Conservation (phyloP, 2,888 invertebrate genomes). For the Eudasyphora cyanicolor region DNA sequence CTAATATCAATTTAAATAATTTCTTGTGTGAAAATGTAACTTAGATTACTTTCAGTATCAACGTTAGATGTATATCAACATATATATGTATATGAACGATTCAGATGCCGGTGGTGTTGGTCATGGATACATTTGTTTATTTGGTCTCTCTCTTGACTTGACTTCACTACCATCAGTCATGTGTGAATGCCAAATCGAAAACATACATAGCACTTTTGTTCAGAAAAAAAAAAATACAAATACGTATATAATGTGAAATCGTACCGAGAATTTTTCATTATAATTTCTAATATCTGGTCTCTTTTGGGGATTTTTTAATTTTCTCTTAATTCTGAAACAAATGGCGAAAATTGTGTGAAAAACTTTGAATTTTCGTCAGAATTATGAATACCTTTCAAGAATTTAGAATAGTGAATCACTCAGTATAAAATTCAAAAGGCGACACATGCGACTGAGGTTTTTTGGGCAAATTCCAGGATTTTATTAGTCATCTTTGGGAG, state of each 20-base stretch:
- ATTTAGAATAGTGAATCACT: conserved; percentile 31
- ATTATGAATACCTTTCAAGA: conserved; percentile 10
- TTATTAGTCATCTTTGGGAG: conserved; percentile 15
- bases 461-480: conserved; percentile 34
- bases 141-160: conserved; percentile 1
- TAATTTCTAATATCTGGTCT: no score
- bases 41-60: no score
- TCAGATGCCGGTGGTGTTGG: conserved; percentile 3
- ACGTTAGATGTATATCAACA: no score
- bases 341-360: not conserved
- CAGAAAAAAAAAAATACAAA: not conserved
- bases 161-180: not conserved
- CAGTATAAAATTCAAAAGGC: no score
- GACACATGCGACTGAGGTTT: not conserved
- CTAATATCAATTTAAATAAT: no score
- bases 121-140: conserved; percentile 40
- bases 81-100: no score
- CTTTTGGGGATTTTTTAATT: not conserved
- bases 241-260: not conserved
- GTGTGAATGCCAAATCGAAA: conserved; percentile 21
- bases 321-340: conserved; percentile 5
- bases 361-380: conserved; percentile 27
- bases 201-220: not conserved
- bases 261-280: no score
- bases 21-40: no score